phyloP scores from a whole-genome alignment of 2,113 vertebrate species.

The Vanacampus margaritifer region DNA sequence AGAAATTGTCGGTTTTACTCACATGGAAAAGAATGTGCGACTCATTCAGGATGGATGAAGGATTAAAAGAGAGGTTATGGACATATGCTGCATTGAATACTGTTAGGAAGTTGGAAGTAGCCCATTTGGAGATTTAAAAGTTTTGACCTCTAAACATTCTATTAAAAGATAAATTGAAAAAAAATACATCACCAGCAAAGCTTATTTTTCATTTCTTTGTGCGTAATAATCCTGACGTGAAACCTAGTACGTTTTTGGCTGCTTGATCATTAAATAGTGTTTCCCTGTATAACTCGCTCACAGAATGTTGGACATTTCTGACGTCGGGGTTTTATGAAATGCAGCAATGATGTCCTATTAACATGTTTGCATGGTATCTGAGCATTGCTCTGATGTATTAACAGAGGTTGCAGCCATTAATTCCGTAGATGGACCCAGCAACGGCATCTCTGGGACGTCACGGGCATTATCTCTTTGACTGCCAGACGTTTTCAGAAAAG shows the following conservation, averaged over 20 bases:
- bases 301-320: neutral
- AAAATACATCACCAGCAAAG: too few relatives aligned
- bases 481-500: too few relatives aligned
- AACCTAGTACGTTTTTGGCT: too few relatives aligned
- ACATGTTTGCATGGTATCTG: neutral
- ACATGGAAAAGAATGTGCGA: too few relatives aligned
- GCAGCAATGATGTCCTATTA: neutral
- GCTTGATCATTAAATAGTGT: too few relatives aligned
- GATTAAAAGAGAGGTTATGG: neutral
- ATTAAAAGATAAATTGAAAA: neutral
- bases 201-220: too few relatives aligned
- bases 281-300: neutral
- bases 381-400: neutral
- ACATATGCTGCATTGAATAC: neutral
- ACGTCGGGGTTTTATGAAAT: neutral
- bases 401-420: neutral
- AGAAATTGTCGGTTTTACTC: too few relatives aligned
- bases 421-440: neutral
- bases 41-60: too few relatives aligned
- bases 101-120: neutral
- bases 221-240: too few relatives aligned
- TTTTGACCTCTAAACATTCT: neutral
- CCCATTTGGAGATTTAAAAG: neutral
- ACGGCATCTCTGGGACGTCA: neutral
- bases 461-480: constrained; percentile 1